Conservation (phyloP, 2,113 vertebrate genomes). For the Oplegnathus fasciatus region DNA sequence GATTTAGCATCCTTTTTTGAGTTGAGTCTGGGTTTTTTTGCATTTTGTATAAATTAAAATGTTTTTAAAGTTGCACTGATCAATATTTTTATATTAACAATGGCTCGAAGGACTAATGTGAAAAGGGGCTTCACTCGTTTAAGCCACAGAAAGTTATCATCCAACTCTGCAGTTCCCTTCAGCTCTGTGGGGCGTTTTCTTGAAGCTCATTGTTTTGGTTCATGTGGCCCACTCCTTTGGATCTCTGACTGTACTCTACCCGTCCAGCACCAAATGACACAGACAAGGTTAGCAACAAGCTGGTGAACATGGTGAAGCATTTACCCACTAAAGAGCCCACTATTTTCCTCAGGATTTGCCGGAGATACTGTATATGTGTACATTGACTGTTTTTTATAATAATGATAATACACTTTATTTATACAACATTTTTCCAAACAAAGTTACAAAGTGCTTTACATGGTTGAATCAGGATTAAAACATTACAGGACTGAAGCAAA, state of each 20-base stretch:
- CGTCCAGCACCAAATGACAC: not conserved
- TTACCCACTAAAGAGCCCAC: not conserved
- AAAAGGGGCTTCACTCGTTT: not conserved
- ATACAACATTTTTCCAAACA: no score
- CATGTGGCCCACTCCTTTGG: not conserved
- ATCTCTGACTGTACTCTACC: not conserved
- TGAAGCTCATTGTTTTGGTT: not conserved
- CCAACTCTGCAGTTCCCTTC: not conserved
- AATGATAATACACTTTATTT: no score
- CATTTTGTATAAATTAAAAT: not conserved
- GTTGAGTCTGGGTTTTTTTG: no score
- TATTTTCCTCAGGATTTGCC: not conserved
- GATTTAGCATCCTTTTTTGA: not conserved
- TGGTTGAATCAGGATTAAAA: no score
- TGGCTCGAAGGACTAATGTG: no score
- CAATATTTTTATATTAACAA: not conserved
- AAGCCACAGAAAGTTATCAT: not conserved
- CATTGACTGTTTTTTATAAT: not conserved
- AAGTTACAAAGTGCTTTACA: no score
- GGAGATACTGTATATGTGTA: not conserved
- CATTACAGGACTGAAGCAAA: no score
- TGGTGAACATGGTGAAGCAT: not conserved
- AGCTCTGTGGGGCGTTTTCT: not conserved
- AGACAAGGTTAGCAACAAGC: not conserved
- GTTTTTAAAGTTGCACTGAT: not conserved